Percentiles rank a stretch among this genome's conserved stretches.
Evolutionary conservation across 2,113 vertebrate species (phyloP).

Genomic region (Zingel zingel): DNA sequence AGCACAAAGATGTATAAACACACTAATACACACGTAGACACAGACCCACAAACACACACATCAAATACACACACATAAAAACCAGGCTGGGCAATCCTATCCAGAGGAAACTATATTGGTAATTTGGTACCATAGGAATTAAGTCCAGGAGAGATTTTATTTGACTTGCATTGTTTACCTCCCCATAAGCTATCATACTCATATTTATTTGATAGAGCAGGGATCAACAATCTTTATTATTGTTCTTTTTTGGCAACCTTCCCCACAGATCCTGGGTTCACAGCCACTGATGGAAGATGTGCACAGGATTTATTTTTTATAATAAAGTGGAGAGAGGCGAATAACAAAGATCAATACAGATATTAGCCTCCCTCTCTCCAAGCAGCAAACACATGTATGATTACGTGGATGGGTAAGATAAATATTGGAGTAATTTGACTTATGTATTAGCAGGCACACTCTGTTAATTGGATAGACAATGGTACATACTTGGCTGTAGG

Average conservation of each 20-base stretch:
- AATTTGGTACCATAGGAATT: constrained; percentile 61
- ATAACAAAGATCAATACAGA: constrained; percentile 51
- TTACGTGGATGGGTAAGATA: neutral
- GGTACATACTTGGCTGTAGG: neutral
- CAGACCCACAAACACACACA: constrained; percentile 29
- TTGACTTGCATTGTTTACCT: constrained; percentile 65
- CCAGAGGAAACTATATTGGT: constrained; percentile 60
- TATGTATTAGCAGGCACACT: constrained; percentile 17
- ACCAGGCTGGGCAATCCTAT: constrained; percentile 43
- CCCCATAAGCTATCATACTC: constrained; percentile 56
- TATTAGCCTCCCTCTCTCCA: constrained; percentile 1
- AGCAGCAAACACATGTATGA: constrained; percentile 5
- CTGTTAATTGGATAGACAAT: constrained; percentile 3
- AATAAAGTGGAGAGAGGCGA: constrained; percentile 32
- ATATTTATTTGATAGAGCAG: constrained; percentile 57
- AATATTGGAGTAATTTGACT: neutral
- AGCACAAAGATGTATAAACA: constrained; percentile 44
- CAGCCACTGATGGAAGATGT: constrained; percentile 18
- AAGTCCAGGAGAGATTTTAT: constrained; percentile 59
- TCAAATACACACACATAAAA: constrained; percentile 38
- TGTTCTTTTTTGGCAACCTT: constrained; percentile 43
- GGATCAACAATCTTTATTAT: constrained; percentile 43
- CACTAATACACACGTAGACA: neutral
- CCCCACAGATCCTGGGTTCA: constrained; percentile 12
- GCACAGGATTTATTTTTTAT: constrained; percentile 60